Conservation (phyloP, 2,888 invertebrate species). For the Apotomis turbidana region DNA sequence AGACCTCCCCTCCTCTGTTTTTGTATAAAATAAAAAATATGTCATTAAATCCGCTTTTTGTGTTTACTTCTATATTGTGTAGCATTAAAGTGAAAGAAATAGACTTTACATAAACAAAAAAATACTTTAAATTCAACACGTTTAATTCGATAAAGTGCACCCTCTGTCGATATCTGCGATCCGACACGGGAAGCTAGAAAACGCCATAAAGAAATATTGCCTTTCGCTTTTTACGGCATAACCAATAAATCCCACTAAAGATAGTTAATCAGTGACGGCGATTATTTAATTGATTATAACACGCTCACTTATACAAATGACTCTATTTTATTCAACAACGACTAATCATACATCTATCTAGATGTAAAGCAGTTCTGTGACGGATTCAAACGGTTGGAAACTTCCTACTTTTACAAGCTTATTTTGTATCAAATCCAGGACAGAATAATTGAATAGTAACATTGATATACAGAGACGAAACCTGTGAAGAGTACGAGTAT, state of each 20-base stretch:
- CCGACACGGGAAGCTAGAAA: slow-evolving; percentile 30
- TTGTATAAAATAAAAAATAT: too few species aligned
- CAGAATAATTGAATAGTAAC: too few species aligned
- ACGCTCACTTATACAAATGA: slow-evolving; percentile 26
- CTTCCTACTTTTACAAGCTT: not conserved
- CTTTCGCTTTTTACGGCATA: slow-evolving; percentile 39
- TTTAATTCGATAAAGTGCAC: not conserved
- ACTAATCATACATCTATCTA: not conserved
- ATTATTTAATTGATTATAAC: slow-evolving; percentile 28
- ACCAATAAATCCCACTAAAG: slow-evolving; percentile 33
- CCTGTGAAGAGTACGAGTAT: too few species aligned
- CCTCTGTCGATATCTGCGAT: slow-evolving; percentile 7
- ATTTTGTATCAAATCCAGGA: too few species aligned
- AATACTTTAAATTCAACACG: not conserved
- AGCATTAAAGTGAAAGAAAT: too few species aligned
- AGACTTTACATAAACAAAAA: too few species aligned
- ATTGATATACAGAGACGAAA: too few species aligned
- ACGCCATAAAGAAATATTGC: slow-evolving; percentile 34
- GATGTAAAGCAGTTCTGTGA: not conserved
- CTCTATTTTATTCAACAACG: slow-evolving; percentile 13
- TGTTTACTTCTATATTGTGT: too few species aligned
- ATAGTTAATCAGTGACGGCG: slow-evolving; percentile 23
- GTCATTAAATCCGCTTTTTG: too few species aligned
- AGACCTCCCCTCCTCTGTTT: too few species aligned
- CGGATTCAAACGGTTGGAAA: not conserved